phyloP scores from a whole-genome alignment of 2,113 vertebrate species.

The Cromileptes altivelis region DNA sequence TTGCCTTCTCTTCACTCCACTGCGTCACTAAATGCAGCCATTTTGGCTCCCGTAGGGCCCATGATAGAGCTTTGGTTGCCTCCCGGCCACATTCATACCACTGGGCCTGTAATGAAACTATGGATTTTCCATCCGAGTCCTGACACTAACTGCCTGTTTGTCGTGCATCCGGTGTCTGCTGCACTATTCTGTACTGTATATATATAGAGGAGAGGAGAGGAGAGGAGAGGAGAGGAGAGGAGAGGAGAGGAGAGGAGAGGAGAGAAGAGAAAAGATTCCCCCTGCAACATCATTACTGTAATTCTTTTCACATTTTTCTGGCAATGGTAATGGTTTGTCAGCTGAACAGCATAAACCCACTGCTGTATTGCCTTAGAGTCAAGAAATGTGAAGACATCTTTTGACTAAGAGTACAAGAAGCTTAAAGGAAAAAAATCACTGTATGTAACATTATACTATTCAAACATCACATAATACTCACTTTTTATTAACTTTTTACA shows the following conservation, averaged over 20 bases:
- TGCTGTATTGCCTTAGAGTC: constrained; percentile 4
- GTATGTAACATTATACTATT: background rate
- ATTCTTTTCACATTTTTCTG: constrained; percentile 48
- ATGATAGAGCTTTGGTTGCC: constrained; percentile 76
- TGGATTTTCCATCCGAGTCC: constrained; percentile 81
- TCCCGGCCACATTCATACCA: constrained; percentile 78
- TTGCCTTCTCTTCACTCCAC: constrained; percentile 77
- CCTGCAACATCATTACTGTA: constrained; percentile 26
- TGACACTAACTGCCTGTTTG: constrained; percentile 80
- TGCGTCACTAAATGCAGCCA: constrained; percentile 78
- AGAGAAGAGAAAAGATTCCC: constrained; percentile 14
- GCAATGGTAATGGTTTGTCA: constrained; percentile 20
- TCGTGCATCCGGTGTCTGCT: constrained; percentile 67
- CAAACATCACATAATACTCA: background rate
- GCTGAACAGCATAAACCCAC: constrained; percentile 35
- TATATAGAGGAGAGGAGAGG: constrained; percentile 23
- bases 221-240: constrained; percentile 29
- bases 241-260: constrained; percentile 36
- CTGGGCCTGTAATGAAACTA: constrained; percentile 84
- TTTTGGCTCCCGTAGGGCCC: constrained; percentile 79
- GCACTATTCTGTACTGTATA: constrained; percentile 51
- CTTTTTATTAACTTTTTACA: background rate
- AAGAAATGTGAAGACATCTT: background rate
- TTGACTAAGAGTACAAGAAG: background rate
- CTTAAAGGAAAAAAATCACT: background rate